Base-by-base conservation (phyloP, 2,113 vertebrate genomes). In the Gavialis gangeticus region DNA sequence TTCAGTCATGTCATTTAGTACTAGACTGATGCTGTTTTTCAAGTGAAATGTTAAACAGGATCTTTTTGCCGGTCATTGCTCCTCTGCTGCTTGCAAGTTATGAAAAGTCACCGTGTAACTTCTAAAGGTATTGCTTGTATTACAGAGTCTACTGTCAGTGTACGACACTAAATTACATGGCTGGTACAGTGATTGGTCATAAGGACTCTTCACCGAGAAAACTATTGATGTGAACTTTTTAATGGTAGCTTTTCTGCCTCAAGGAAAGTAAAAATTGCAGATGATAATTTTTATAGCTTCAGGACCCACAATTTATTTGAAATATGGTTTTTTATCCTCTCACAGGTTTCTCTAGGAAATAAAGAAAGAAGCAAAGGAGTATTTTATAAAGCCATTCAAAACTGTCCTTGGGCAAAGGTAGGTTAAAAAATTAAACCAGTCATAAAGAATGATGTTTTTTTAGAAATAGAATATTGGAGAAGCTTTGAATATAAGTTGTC, bases 341-440 rank as follows among this genome's bases (percentile, higher is more conserved):
- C 90, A 63, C 92, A 99, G 99, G 98, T 98, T 84, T 99, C 98
- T 67, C 96, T 99, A 81, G 99, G 99, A 71, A 98, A 98, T 82
- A 97, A 96, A 83, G 99, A 99, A 92, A 98, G 98, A 95, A 99
- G 98, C 94, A 99, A 95, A 97, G 99, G 98, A 10, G 97, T 99
- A 63, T 99, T 99, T 97, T 99, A 99, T 94, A 99, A 98, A 97
- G 99, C 99, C 1, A 98, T 99, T 88, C 99, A 99, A 96, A 98
- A 98, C 30, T 98, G 99, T 15, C 99, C 99, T 19, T 99, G 99
- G 99, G 98, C 96, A 59, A 99, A 99, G 98, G 99, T 99, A 96
- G 98, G 98, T 82, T 7, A 37, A 81, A 82, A 82, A 27, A 56
- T 21, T 0, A 73, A 75, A 78, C 37, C 24, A 88, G 24, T 81